Evolutionary conservation across 2,797 vertebrate species (phyloP).

Genomic region (Threskiornis aethiopicus): DNA sequence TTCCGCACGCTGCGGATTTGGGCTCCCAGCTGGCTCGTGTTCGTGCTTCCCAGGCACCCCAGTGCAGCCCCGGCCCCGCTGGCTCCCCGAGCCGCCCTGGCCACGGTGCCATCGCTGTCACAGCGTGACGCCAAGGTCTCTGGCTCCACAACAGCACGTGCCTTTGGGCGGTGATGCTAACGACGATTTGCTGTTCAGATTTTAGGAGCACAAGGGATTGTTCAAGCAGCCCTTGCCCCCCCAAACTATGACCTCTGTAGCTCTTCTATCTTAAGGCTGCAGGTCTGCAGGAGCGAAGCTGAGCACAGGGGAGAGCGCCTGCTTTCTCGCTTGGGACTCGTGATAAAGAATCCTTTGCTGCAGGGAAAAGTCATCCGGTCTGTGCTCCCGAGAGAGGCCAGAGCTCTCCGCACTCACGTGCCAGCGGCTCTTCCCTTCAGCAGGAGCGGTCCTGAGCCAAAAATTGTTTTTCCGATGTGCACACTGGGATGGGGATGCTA

Average conservation of each 20-base stretch:
- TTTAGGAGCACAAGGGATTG: neutral
- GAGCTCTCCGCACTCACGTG: neutral
- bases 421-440: neutral
- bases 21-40: neutral
- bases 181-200: rapidly evolving
- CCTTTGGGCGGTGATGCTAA: neutral
- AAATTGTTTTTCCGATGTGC: neutral
- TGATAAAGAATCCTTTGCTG: neutral
- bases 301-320: neutral
- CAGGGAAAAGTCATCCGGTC: neutral
- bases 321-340: neutral
- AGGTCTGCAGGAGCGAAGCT: neutral
- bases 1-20: neutral
- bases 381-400: neutral
- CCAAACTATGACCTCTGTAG: neutral
- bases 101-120: neutral
- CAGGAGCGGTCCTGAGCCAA: neutral
- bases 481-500: neutral
- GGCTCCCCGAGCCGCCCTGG: neutral
- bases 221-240: neutral
- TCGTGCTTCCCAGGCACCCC: neutral
- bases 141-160: neutral
- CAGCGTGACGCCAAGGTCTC: neutral
- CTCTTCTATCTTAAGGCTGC: neutral
- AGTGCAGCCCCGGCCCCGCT: neutral